These are phyloP conservation scores for Parotocinclus haroldoi DNA, from an alignment of 2,797 vertebrate genomes.

Conservation along the genomic window DNA sequence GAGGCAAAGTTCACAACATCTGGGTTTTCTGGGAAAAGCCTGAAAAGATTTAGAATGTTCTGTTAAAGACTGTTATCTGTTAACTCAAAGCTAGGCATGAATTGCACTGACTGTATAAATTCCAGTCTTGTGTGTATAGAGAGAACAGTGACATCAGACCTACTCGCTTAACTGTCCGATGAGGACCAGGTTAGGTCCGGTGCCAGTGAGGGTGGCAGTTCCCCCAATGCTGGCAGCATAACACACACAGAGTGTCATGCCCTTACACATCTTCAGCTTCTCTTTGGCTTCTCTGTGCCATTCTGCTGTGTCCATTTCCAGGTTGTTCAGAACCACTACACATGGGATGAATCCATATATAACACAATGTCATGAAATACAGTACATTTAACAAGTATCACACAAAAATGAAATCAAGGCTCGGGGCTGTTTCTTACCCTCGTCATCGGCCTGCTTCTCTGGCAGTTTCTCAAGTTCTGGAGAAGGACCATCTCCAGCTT, in stretches of 20 bases:
- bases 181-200: conserved; percentile 88
- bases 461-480: conserved; percentile 32
- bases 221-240: conserved; percentile 94
- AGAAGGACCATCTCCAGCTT: background rate
- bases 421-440: conserved; percentile 22
- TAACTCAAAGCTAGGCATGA: no score
- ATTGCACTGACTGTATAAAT: no score
- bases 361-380: background rate
- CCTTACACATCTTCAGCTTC: conserved; percentile 72
- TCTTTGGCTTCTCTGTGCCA: conserved; percentile 37
- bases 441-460: conserved; percentile 32
- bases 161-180: conserved; percentile 89
- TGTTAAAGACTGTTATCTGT: no score
- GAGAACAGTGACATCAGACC: conserved; percentile 50
- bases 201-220: conserved; percentile 89
- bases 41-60: conserved; percentile 43
- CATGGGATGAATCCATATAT: background rate
- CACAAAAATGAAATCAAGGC: background rate
- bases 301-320: conserved; percentile 49
- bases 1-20: conserved; percentile 89
- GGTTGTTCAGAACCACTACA: conserved; percentile 35
- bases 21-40: conserved; percentile 83
- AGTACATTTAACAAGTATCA: no score
- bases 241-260: conserved; percentile 83
- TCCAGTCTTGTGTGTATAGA: no score